A percentile compares a stretch with the other conserved stretches of the same genome.
These are phyloP conservation scores for Temnothorax unifasciatus DNA, from an alignment of 2,888 invertebrate species.

Conservation along the genomic window DNA sequence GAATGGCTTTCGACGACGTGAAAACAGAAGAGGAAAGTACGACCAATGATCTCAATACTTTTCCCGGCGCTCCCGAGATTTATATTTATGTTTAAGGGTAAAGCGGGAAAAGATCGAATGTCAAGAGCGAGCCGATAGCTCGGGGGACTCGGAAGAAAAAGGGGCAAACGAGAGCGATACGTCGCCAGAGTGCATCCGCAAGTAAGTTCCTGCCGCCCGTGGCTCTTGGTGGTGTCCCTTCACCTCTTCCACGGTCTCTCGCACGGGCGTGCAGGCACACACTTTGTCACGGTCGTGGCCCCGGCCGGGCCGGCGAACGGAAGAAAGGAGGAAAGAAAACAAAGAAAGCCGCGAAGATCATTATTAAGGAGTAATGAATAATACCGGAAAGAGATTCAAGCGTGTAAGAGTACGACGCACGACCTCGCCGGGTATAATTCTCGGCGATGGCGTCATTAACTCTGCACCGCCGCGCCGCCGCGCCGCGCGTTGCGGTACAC, in stretches of 20 bases:
- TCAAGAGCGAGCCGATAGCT: conserved; percentile 34
- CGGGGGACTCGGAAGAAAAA: conserved; percentile 23
- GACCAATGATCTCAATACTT: conserved; percentile 45
- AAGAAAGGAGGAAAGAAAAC: conserved; percentile 66
- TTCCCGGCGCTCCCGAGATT: conserved; percentile 36
- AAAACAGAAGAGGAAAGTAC: conserved; percentile 46
- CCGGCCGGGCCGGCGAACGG: conserved; percentile 33
- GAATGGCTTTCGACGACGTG: conserved; percentile 32
- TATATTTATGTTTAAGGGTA: conserved; percentile 51
- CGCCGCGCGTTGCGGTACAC: conserved; percentile 56
- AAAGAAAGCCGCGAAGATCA: conserved; percentile 72
- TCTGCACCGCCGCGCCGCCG: conserved; percentile 61
- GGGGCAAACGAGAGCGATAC: conserved; percentile 34
- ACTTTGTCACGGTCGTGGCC: conserved; percentile 51
- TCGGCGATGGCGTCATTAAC: conserved; percentile 79
- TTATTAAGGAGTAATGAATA: conserved; percentile 81
- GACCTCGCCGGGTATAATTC: conserved; percentile 79
- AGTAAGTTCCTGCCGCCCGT: not conserved
- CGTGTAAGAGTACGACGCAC: conserved; percentile 76
- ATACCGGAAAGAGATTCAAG: conserved; percentile 79
- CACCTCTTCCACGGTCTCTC: conserved; percentile 18
- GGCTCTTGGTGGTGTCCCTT: conserved; percentile 31
- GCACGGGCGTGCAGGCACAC: conserved; percentile 28
- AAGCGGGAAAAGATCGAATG: conserved; percentile 33
- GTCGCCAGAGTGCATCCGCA: conserved; percentile 37